Percentiles rank a stretch among this genome's conserved stretches.
Evolutionary conservation across 1,140 invertebrate genomes (phyloP).

Genomic region (Epicauta chinensis): DNA sequence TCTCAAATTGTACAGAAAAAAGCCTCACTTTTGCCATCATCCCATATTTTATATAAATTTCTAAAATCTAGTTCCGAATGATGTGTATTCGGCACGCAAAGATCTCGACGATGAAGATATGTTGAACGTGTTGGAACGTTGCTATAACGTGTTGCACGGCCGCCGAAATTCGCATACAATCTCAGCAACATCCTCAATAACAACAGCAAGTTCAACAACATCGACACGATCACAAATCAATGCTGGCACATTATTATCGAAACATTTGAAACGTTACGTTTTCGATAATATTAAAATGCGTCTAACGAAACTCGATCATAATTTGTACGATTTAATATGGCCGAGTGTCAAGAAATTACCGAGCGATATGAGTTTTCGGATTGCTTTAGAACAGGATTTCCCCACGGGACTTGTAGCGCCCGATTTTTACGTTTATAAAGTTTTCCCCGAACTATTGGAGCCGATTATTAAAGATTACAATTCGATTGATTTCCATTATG

Average conservation of each 20-base stretch:
- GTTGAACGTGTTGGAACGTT: constrained; percentile 62
- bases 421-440: constrained; percentile 73
- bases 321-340: constrained; percentile 75
- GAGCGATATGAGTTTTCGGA: constrained; percentile 42
- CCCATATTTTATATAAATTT: too few relatives aligned
- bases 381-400: constrained; percentile 56
- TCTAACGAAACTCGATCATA: constrained; percentile 68
- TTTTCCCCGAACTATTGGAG: constrained; percentile 70
- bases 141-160: constrained; percentile 59
- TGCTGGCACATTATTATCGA: constrained; percentile 45
- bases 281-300: constrained; percentile 65
- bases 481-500: constrained; percentile 56
- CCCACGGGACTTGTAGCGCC: constrained; percentile 67
- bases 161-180: constrained; percentile 42
- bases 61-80: constrained; percentile 54
- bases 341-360: constrained; percentile 68
- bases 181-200: constrained; percentile 32
- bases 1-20: too few relatives aligned
- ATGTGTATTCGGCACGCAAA: constrained; percentile 62
- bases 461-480: constrained; percentile 75
- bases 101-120: constrained; percentile 60
- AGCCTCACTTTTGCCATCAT: too few relatives aligned
- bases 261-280: constrained; percentile 57
- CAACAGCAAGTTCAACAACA: constrained; percentile 25
- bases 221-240: constrained; percentile 49